These are phyloP conservation scores for Glareola pratincola DNA, from an alignment of 2,113 vertebrate species.

Conservation along the genomic window DNA sequence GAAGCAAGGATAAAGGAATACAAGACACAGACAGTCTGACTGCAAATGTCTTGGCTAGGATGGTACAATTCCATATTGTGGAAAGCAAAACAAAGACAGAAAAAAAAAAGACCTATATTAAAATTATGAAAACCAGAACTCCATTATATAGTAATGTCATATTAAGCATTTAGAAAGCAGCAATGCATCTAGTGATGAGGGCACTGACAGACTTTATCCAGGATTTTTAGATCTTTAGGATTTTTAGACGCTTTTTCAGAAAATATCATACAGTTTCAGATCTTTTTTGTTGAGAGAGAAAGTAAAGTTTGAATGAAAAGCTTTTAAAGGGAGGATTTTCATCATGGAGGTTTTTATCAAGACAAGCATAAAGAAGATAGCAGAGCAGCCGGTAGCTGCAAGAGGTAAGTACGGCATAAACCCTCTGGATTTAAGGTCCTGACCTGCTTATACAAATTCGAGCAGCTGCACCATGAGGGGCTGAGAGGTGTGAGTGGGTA, in stretches of 20 bases:
- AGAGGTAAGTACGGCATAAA: not conserved
- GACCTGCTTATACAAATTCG: not conserved
- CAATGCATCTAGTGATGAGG: not conserved
- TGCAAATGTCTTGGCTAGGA: not conserved
- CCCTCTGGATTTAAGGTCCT: not conserved
- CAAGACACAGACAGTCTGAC: not conserved
- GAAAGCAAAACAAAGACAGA: not conserved
- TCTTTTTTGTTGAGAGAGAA: not conserved
- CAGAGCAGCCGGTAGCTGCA: not conserved
- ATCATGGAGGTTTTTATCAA: not conserved
- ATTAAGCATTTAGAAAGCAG: not conserved
- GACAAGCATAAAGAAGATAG: not conserved
- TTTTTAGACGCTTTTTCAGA: not conserved
- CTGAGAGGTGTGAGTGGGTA: not conserved
- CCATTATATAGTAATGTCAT: not conserved
- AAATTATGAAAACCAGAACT: not conserved
- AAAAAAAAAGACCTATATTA: not conserved
- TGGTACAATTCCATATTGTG: not conserved
- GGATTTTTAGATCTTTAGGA: not conserved
- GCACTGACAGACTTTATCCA: not conserved
- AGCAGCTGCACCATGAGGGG: not conserved
- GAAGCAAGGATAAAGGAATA: not conserved
- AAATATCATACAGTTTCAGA: not conserved
- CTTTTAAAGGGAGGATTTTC: not conserved
- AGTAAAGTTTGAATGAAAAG: not conserved